phyloP scores from a whole-genome alignment of 2,797 vertebrate genomes.

The Remorina albescens region DNA sequence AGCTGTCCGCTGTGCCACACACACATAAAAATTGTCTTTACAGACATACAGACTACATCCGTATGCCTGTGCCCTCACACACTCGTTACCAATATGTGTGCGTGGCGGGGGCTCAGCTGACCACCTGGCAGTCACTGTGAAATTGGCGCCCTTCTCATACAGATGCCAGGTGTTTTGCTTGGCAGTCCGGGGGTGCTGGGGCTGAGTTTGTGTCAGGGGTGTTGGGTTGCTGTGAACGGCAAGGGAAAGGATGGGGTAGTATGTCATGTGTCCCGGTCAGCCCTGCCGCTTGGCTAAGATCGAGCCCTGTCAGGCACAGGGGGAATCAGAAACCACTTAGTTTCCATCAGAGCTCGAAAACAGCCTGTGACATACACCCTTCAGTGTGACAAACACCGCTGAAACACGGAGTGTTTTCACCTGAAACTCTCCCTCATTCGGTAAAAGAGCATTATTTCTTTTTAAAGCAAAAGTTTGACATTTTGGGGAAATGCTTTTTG shows the following conservation, averaged over 20 bases:
- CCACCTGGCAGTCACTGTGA: conserved; percentile 73
- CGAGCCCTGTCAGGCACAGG: conserved; percentile 8
- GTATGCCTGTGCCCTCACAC: not conserved
- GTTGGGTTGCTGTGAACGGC: conserved; percentile 69
- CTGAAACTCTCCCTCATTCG: not conserved
- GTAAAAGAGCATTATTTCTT: not conserved
- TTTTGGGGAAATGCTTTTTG: not conserved
- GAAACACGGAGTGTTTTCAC: not conserved
- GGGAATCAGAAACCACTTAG: conserved; percentile 46
- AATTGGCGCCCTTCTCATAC: conserved; percentile 71
- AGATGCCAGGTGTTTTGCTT: conserved; percentile 85
- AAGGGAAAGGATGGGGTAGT: conserved; percentile 59
- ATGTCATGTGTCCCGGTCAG: conserved; percentile 60
- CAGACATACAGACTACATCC: conserved; percentile 11
- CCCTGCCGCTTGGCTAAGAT: conserved; percentile 29
- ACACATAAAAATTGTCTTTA: conserved; percentile 28
- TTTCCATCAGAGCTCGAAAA: conserved; percentile 37
- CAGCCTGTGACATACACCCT: conserved; percentile 22
- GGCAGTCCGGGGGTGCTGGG: conserved; percentile 65
- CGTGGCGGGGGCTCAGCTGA: conserved; percentile 71
- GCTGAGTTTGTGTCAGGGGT: conserved; percentile 67
- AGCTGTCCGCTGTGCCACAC: conserved; percentile 43
- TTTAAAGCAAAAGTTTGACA: not conserved
- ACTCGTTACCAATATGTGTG: conserved; percentile 42
- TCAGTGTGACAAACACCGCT: conserved; percentile 17